Percentiles rank a stretch among this genome's conserved stretches.
phyloP scores from a whole-genome alignment of 1,140 invertebrate genomes.

The Acromyrmex heyeri region DNA sequence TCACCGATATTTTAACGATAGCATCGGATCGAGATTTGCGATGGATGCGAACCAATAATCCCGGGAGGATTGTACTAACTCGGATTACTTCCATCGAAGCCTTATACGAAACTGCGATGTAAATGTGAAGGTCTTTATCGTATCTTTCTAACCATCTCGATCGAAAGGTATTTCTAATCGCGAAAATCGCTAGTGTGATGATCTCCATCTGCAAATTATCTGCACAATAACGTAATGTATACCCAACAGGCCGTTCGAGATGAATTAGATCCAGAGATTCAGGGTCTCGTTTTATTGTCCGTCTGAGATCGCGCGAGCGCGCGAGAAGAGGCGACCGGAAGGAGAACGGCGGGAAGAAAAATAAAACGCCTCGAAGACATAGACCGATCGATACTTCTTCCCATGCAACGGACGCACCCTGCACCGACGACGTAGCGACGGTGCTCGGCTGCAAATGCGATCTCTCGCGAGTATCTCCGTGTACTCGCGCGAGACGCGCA shows the following conservation, averaged over 20 bases:
- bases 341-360: slow-evolving; percentile 28
- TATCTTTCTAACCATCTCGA: background rate
- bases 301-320: slow-evolving; percentile 16
- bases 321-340: slow-evolving; percentile 34
- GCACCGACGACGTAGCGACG: slow-evolving; percentile 17
- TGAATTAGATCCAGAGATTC: slow-evolving; percentile 9
- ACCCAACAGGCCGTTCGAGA: background rate
- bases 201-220: background rate
- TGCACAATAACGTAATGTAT: background rate
- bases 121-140: background rate
- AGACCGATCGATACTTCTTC: slow-evolving; percentile 73
- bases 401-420: slow-evolving; percentile 68
- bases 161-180: background rate
- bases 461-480: slow-evolving; percentile 32
- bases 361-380: slow-evolving; percentile 68
- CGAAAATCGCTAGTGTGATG: background rate
- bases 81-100: slow-evolving; percentile 43
- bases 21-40: slow-evolving; percentile 59
- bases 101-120: background rate
- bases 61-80: slow-evolving; percentile 37
- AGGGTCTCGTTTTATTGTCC: background rate
- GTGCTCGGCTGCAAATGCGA: slow-evolving; percentile 28
- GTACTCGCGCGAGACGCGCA: slow-evolving; percentile 17
- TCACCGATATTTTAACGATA: slow-evolving; percentile 59
- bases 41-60: slow-evolving; percentile 52